These are phyloP conservation scores for Morus bassanus DNA, from an alignment of 2,797 vertebrate species.

Conservation along the genomic window DNA sequence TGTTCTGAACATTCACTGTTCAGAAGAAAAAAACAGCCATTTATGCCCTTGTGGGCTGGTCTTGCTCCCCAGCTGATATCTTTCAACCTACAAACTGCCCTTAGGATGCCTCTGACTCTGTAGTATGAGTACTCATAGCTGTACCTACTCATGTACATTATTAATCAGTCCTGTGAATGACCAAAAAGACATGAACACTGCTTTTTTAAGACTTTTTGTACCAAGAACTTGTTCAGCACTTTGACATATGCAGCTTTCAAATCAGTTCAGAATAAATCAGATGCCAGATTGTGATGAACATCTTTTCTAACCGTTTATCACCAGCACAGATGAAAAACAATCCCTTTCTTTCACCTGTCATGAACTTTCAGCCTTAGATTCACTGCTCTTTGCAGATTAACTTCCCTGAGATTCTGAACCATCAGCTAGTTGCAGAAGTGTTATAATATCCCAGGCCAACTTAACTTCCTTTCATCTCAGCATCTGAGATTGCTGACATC, in stretches of 20 bases:
- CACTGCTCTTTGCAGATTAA: background rate
- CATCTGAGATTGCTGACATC: background rate
- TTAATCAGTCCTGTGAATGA: background rate
- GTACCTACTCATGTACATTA: background rate
- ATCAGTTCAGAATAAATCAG: background rate
- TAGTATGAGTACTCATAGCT: background rate
- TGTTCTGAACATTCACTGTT: background rate
- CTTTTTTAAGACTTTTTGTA: background rate
- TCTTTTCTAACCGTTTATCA: background rate
- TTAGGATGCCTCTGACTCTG: background rate
- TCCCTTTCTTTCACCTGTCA: background rate
- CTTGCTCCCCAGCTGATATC: background rate
- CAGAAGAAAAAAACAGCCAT: background rate
- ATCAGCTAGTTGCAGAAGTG: background rate
- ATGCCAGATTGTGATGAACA: background rate
- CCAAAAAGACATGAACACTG: background rate
- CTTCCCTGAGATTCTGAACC: background rate
- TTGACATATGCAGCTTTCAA: background rate
- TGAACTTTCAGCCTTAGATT: background rate
- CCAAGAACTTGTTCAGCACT: background rate
- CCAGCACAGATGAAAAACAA: background rate
- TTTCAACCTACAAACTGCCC: background rate
- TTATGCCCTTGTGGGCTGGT: background rate
- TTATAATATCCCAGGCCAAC: background rate
- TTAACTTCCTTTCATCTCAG: background rate